Conservation (phyloP, 2,797 vertebrate species). For the Argya squamiceps region DNA sequence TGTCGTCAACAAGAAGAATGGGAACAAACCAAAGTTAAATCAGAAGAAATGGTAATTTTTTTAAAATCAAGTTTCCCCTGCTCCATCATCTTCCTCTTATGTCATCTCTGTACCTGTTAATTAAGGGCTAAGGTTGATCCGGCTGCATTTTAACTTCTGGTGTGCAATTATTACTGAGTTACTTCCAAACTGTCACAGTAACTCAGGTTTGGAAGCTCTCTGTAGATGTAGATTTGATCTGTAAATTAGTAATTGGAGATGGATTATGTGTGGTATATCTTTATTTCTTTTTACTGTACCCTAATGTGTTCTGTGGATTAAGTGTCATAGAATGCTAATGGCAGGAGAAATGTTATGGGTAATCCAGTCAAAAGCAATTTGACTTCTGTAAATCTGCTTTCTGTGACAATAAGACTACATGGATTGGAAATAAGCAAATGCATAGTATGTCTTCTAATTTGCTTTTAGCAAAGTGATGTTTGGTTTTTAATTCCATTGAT, state of each 20-base stretch:
- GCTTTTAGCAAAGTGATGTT: neutral
- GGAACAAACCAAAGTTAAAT: slow-evolving; percentile 85
- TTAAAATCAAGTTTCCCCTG: neutral
- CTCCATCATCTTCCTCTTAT: neutral
- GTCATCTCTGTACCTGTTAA: neutral
- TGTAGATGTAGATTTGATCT: neutral
- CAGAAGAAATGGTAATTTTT: slow-evolving; percentile 87
- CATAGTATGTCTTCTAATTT: neutral
- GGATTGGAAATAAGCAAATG: neutral
- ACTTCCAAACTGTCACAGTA: neutral
- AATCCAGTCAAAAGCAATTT: neutral
- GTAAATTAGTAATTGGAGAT: neutral
- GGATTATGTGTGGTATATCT: neutral
- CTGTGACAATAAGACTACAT: neutral
- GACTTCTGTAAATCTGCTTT: neutral
- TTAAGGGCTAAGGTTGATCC: neutral
- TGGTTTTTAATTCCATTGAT: neutral
- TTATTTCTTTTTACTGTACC: neutral
- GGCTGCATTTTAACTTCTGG: neutral
- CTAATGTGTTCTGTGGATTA: neutral
- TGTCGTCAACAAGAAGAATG: slow-evolving; percentile 83
- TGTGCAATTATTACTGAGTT: neutral
- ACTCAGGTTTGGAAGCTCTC: neutral
- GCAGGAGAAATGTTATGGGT: neutral
- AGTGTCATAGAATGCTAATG: neutral